Conservation (phyloP, 2,888 invertebrate genomes). For the Tolmerus cingulatus region DNA sequence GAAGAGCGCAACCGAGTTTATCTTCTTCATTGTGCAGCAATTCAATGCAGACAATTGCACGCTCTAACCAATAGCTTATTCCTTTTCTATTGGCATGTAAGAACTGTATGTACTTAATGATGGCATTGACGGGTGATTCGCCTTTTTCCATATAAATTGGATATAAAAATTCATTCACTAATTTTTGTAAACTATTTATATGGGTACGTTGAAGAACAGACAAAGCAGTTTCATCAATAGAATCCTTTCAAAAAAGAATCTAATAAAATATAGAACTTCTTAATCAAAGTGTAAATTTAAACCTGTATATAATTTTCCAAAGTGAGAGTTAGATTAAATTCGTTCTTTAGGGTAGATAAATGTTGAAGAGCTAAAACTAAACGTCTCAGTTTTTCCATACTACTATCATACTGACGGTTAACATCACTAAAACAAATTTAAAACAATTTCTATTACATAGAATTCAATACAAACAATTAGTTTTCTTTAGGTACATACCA, state of each 20-base stretch:
- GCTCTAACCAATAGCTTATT: conserved; percentile 59
- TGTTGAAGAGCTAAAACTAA: conserved; percentile 59
- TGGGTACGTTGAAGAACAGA: conserved; percentile 60
- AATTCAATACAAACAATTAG: background rate
- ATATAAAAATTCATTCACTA: conserved; percentile 60
- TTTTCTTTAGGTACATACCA: background rate
- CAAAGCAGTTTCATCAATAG: conserved; percentile 60
- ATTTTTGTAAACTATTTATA: conserved; percentile 57
- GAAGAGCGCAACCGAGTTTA: conserved; percentile 58
- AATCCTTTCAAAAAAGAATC: conserved; percentile 50
- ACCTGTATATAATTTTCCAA: conserved; percentile 58
- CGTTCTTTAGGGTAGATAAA: conserved; percentile 58
- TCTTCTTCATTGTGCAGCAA: conserved; percentile 61
- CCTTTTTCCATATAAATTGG: conserved; percentile 62
- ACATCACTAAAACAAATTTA: conserved; percentile 55
- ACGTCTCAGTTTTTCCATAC: conserved; percentile 57
- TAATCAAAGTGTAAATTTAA: background rate
- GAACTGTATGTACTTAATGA: conserved; percentile 58
- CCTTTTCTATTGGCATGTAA: conserved; percentile 57
- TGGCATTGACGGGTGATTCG: conserved; percentile 55
- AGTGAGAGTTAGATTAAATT: conserved; percentile 59
- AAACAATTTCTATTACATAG: background rate
- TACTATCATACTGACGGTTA: conserved; percentile 58
- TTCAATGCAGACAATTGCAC: conserved; percentile 58
- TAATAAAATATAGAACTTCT: background rate